phyloP scores from a whole-genome alignment of 2,113 vertebrate genomes.

The Pogona vitticeps region DNA sequence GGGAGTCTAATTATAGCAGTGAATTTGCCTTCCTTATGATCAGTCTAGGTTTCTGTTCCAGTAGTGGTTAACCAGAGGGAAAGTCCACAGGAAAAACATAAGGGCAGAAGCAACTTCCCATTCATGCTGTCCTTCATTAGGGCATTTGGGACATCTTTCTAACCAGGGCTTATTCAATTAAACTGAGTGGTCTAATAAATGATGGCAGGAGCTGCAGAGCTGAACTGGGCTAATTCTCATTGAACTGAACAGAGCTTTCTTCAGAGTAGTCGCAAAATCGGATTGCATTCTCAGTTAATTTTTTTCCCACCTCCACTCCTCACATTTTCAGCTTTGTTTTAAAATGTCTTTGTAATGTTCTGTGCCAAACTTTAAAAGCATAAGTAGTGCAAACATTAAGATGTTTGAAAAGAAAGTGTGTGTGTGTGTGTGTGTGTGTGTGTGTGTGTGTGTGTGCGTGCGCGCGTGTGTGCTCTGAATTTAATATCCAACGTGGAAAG shows the following conservation, averaged over 20 bases:
- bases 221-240: neutral
- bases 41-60: neutral
- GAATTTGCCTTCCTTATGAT: neutral
- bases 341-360: slow-evolving; percentile 1
- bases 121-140: neutral
- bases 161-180: neutral
- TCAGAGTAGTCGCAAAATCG: neutral
- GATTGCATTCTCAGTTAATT: neutral
- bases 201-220: too few relatives aligned
- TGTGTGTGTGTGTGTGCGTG: neutral
- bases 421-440: neutral
- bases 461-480: neutral
- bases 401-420: neutral
- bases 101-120: neutral
- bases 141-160: neutral
- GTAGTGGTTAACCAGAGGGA: neutral
- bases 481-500: neutral
- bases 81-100: neutral
- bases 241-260: neutral
- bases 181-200: neutral
- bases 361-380: neutral
- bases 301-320: neutral
- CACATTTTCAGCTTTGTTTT: neutral
- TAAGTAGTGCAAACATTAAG: slow-evolving; percentile 24
- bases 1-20: neutral